Evolutionary conservation across 1,140 invertebrate species (phyloP).

Genomic region (Cotesia glomerata): DNA sequence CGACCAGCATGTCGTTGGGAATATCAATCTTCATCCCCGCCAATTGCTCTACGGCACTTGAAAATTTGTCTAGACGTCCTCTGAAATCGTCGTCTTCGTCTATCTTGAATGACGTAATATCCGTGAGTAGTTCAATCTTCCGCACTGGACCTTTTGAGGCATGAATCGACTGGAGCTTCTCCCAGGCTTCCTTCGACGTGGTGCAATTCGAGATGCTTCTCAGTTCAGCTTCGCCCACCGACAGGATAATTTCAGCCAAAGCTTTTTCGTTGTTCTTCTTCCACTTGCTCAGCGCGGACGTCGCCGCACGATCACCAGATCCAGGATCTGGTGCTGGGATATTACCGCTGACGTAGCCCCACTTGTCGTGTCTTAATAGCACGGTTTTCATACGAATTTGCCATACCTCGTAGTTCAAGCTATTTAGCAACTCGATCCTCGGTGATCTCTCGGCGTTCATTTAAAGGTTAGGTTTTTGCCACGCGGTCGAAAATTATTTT

Average conservation of each 20-base stretch:
- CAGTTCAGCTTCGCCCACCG: neutral
- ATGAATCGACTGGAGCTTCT: neutral
- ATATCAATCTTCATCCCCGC: slow-evolving; percentile 34
- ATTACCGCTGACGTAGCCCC: neutral
- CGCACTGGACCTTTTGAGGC: neutral
- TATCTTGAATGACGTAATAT: neutral
- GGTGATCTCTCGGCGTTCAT: too few relatives aligned
- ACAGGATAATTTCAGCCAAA: slow-evolving; percentile 11
- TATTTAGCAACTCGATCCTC: too few relatives aligned
- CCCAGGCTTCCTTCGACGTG: neutral
- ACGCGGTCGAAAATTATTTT: too few relatives aligned
- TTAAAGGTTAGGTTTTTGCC: too few relatives aligned
- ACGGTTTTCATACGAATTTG: neutral
- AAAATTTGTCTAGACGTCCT: slow-evolving; percentile 4
- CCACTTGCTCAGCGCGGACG: neutral
- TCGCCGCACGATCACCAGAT: neutral
- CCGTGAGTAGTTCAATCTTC: neutral
- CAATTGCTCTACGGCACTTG: slow-evolving; percentile 32
- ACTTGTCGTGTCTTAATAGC: neutral
- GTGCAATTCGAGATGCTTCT: neutral
- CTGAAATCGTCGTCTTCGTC: neutral
- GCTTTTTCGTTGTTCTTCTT: neutral
- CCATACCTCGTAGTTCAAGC: neutral
- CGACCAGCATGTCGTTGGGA: slow-evolving; percentile 37
- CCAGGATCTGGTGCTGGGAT: neutral